These are phyloP conservation scores for Pachycephus smyrnensis DNA, from an alignment of 2,888 invertebrate genomes.

Conservation along the genomic window DNA sequence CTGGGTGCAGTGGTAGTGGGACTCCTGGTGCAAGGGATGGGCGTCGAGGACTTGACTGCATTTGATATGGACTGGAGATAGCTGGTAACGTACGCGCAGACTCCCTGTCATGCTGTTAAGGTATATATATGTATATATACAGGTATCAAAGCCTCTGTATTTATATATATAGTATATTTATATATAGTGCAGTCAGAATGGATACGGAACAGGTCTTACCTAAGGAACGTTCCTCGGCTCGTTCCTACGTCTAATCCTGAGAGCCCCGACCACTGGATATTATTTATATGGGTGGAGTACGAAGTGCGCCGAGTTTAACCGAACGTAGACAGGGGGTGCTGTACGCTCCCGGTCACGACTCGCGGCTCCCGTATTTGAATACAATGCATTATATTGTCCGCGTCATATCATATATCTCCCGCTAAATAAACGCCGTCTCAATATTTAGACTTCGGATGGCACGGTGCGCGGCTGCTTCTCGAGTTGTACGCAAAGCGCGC, in stretches of 20 bases:
- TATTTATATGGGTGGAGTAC: conserved; percentile 57
- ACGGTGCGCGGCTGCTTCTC: conserved; percentile 27
- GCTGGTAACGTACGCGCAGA: conserved; percentile 62
- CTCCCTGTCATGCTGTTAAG: conserved; percentile 53
- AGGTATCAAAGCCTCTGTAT: not conserved
- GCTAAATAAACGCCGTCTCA: conserved; percentile 67
- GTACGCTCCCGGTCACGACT: conserved; percentile 65
- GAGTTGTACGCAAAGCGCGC: not conserved
- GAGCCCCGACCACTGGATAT: conserved; percentile 47
- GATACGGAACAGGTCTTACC: not conserved
- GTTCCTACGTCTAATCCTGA: conserved; percentile 48
- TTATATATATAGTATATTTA: not conserved
- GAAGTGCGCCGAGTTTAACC: conserved; percentile 39
- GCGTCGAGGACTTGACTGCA: conserved; percentile 53
- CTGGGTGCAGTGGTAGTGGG: conserved; percentile 14
- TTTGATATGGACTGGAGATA: conserved; percentile 66
- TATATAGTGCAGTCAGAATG: not conserved
- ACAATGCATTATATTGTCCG: conserved; percentile 68
- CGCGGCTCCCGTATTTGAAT: conserved; percentile 67
- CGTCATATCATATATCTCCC: conserved; percentile 67
- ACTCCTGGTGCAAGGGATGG: conserved; percentile 25
- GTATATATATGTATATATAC: conserved; percentile 31
- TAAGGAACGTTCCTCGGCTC: conserved; percentile 6
- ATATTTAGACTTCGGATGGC: conserved; percentile 63
- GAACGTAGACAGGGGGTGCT: conserved; percentile 37